Base-by-base conservation (phyloP, 2,797 vertebrate genomes). In the Gymnoscopelus microlampas region DNA sequence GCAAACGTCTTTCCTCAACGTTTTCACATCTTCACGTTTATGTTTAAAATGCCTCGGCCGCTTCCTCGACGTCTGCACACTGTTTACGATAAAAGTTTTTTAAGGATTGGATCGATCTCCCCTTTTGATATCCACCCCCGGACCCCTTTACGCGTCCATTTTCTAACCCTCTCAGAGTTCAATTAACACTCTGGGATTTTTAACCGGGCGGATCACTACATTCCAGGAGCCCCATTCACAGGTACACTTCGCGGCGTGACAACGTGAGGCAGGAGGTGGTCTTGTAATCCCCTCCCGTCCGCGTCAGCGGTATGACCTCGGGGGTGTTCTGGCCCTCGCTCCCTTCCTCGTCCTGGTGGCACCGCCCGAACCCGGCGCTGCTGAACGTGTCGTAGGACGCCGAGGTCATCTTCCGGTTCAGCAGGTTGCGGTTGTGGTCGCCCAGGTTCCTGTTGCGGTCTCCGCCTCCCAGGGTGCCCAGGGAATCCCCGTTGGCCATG, bases 351-450 rank as follows among this genome's bases (percentile, higher is more conserved):
- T 95, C 96, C 72, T 90, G 95, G 26, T 93, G 96, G 91, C 95
- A 95, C 91, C 90, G 80, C 14, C 95, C 95, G 55, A 97, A 97
- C 77, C 94, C 96, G 35, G 97, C 95, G n/a, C 94, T 91, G 56
- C 95, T 97, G 90, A 98, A 97, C 50, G 96, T 97, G 91, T 98
- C 97, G 56, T 98, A 99, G 75, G 97, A 98, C 0, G 93, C 92
- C 1, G 97, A 98, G 81, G 96, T 96, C 94, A 98, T 95, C 95
- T 97, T 99, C 90, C 97, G 97, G 90, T 97, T 98, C 24, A 98
- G 96, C 73, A 98, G 96, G 92, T 98, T 95, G 35, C 96, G 95
- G 89, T 94, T 94, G 84, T 94, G 92, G 82, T 95, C 93, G 11
- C 93, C 93, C 94, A 98, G 94, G 88, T 98, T 95, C 78, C 95